Conservation (phyloP, 1,140 invertebrate genomes). For the Diorhabda sublineata region DNA sequence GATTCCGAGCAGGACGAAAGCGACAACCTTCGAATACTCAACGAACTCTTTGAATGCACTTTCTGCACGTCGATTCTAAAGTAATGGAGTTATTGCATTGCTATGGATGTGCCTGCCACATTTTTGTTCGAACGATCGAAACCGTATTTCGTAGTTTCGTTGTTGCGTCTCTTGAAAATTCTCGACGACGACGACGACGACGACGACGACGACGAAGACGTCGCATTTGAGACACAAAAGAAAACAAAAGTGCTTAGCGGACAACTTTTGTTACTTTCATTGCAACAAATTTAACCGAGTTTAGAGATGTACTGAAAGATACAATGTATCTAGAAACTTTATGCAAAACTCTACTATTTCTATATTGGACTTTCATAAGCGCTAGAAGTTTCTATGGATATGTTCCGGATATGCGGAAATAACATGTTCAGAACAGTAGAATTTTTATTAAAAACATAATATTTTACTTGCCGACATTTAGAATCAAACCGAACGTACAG, state of each 20-base stretch:
- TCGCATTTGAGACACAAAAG: background rate
- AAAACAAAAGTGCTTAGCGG: background rate
- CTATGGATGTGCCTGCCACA: slow-evolving; percentile 1
- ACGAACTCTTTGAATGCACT: background rate
- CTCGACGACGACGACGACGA: background rate
- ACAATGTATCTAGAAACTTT: too few relatives aligned
- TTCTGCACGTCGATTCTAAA: background rate
- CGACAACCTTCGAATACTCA: background rate
- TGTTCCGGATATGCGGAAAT: too few relatives aligned
- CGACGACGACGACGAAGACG: background rate
- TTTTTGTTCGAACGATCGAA: slow-evolving; percentile 1
- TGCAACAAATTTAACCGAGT: background rate
- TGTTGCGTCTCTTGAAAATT: background rate
- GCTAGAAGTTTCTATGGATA: too few relatives aligned
- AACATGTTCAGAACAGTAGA: too few relatives aligned
- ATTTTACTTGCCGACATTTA: too few relatives aligned
- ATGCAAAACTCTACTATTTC: too few relatives aligned
- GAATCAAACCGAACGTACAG: too few relatives aligned
- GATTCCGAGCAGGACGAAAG: background rate
- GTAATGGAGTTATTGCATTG: background rate
- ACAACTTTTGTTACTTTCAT: background rate
- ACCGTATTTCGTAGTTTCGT: slow-evolving; percentile 1
- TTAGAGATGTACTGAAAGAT: background rate
- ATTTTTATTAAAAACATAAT: too few relatives aligned
- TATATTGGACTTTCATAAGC: too few relatives aligned